Evolutionary conservation across 2,113 vertebrate species (phyloP), one percentile per base, ranked within the genome.

Genomic region (Astur gentilis): DNA sequence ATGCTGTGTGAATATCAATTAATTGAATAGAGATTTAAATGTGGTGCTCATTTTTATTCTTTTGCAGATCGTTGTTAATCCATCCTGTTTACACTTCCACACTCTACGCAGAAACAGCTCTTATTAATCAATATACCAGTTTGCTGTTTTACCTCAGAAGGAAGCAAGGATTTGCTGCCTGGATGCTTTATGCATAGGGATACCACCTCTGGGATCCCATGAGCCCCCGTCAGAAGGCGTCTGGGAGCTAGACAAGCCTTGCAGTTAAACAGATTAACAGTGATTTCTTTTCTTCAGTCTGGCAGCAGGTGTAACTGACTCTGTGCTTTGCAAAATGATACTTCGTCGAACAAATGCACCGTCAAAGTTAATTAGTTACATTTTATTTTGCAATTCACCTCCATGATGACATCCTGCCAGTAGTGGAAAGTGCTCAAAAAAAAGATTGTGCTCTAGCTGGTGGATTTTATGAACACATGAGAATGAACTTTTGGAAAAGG

Each of bases 251-350:
- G 58, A 85, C 40, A 7, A 92, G 47, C 47, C 44, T 82, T 69
- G 20, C 52, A 52, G 87, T 78, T 95, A 71, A 95, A 73, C 78
- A 89, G 83, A 93, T 92, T 79, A 93, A 76, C 44, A 67, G 58
- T 72, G 80, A 92, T 95, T 92, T 84, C 67, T 84, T 89, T 80
- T 85, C 62, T 92, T 90, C 69, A 86, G 67, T 72, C 77, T 84
- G 91, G 91, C 77, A 93, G 91, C 89, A 84, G 77, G 81, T 95
- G 83, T 91, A 82, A 95, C 80, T 61, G 77, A 91, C 58, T 81
- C 85, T 82, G 5, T 45, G 50, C 66, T 94, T 66, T 83, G 92
- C 81, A 93, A 96, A 57, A 78, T 79, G 69, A 92, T 93, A 89
- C 69, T 87, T 92, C 57, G 58, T 94, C 2, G 10, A 92, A 95